These are phyloP conservation scores for Carettochelys insculpta DNA, from an alignment of 2,113 vertebrate species.

Conservation along the genomic window DNA sequence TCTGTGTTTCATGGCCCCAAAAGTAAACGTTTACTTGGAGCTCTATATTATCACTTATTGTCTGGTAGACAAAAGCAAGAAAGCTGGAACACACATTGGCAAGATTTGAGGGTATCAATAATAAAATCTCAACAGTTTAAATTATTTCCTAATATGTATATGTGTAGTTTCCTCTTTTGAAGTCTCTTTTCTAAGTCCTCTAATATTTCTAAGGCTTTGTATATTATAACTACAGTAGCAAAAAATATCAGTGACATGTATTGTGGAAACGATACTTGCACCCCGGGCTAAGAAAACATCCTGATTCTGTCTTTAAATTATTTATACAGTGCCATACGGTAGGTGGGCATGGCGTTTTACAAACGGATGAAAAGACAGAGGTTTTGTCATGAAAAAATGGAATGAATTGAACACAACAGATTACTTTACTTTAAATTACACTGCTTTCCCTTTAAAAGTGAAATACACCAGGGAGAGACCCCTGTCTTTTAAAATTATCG, in stretches of 20 bases:
- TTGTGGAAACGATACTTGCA: not conserved
- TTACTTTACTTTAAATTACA: not conserved
- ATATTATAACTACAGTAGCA: not conserved
- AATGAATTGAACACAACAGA: too few relatives aligned
- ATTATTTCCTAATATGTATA: not conserved
- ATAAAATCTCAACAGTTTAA: not conserved
- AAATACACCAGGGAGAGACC: not conserved
- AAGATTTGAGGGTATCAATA: not conserved
- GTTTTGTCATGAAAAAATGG: not conserved
- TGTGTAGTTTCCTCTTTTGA: not conserved
- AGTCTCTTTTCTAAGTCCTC: not conserved
- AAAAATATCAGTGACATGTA: not conserved
- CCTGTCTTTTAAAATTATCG: conserved; percentile 9
- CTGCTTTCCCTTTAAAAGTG: not conserved
- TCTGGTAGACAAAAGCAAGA: not conserved
- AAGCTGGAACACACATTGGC: not conserved
- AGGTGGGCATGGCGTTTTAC: not conserved
- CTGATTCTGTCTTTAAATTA: not conserved
- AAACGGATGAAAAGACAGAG: not conserved
- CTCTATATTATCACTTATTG: not conserved
- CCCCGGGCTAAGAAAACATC: not conserved
- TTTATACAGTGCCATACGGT: not conserved
- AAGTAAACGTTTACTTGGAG: not conserved
- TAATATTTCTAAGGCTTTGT: not conserved
- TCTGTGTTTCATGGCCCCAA: not conserved